These are phyloP conservation scores for Drosophila stalkeri DNA, from an alignment of 2,888 invertebrate genomes.

Conservation along the genomic window DNA sequence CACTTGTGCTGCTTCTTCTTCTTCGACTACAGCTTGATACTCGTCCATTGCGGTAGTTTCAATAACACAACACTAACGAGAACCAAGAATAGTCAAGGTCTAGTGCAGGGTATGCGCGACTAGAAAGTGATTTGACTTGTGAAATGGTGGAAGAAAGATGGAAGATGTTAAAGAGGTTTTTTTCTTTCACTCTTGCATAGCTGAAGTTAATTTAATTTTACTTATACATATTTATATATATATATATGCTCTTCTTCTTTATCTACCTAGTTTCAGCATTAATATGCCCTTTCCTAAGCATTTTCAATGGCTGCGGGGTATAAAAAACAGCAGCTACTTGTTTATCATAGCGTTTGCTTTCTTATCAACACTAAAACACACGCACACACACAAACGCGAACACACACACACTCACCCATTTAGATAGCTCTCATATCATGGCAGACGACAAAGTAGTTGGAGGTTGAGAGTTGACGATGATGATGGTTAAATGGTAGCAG, in stretches of 20 bases:
- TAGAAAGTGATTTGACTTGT: neutral
- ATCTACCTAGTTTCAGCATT: neutral
- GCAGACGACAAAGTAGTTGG: slow-evolving; percentile 40
- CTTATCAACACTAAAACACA: slow-evolving; percentile 62
- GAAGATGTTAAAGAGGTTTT: neutral
- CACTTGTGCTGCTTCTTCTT: slow-evolving; percentile 56
- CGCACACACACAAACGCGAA: slow-evolving; percentile 10
- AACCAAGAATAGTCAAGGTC: slow-evolving; percentile 16
- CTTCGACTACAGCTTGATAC: slow-evolving; percentile 8
- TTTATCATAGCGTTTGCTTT: slow-evolving; percentile 58
- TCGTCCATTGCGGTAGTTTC: slow-evolving; percentile 51
- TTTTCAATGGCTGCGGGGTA: slow-evolving; percentile 9
- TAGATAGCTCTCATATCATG: slow-evolving; percentile 59
- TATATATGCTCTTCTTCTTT: too few species aligned
- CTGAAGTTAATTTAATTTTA: neutral
- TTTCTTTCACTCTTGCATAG: neutral
- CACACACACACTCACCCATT: slow-evolving; percentile 19
- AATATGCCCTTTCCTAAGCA: neutral
- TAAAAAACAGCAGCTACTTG: slow-evolving; percentile 46
- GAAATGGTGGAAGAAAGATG: neutral
- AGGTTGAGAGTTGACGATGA: slow-evolving; percentile 43
- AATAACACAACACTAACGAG: slow-evolving; percentile 45
- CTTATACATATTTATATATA: too few species aligned
- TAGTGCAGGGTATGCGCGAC: neutral
- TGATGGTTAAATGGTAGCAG: slow-evolving; percentile 39